Evolutionary conservation across 2,113 vertebrate species (phyloP), one percentile per base, ranked within the genome.

Genomic region (Equus quagga): DNA sequence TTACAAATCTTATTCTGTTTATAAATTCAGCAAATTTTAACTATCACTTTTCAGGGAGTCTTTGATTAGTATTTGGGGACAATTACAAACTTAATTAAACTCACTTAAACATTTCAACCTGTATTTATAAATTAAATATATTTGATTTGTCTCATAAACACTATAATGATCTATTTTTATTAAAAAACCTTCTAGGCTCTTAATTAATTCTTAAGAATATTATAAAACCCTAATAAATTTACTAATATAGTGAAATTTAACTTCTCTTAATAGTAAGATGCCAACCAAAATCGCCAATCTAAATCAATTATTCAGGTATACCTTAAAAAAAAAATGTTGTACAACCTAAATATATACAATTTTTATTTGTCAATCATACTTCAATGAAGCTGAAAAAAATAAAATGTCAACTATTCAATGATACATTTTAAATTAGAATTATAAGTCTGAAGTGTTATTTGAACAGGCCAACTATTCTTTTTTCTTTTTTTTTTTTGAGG

Each of bases 221-320:
- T 28, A 69, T 91, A 94, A 92, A 90, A 82, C 15, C 58, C 13
- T 28, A 58, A n/a, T 81, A 86, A 33, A 79, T 9, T 85, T 78
- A 49, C 80, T 85, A 84, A 84, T 73, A 41, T 67, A 31, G n/a
- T 72, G 14, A 97, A 84, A 88, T 70, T 87, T 94, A 75, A 70
- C 96, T 91, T 95, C 10, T 64, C 4, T 80, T 84, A 86, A 96
- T 58, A 83, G 31, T 88, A 90, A 95, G 58, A 92, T 95, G 56
- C 3, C 46, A 90, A 36, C 18, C 82, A 89, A 95, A 85, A 81
- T 72, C 41, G 6, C 41, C 60, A 69, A 21, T 56, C 23, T 78
- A 78, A 72, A 82, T 65, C 8, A 76, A 51, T 81, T 96, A 88
- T 76, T 95, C 67, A 95, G 76, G 65, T 60, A 51, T 36, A 87